Base-by-base conservation (phyloP, 30 jellyfish, hydroid and myxozoan genomes). In the Pelagia noctiluca region DNA sequence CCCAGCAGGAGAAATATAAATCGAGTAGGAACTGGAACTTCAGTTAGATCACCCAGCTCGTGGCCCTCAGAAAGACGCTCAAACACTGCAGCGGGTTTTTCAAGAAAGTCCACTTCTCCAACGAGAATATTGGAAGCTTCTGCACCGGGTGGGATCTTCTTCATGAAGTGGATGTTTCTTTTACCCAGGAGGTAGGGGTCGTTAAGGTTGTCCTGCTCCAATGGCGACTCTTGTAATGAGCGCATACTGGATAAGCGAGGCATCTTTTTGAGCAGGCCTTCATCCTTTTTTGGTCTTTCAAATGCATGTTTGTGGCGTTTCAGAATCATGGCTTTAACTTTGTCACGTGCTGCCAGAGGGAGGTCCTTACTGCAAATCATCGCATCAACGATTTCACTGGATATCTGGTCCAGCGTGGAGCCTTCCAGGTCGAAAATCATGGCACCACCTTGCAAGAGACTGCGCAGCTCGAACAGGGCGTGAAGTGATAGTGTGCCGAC, bases 11-110 rank as follows among this genome's bases (percentile, higher is more conserved):
- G 68, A 82, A 93, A 93, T 65, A 93, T 54, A 64, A 93, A 93
- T 42, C 99, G 50, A 1, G 99, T 93, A 0, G 99, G 99, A 32
- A 93, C 90, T 16, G 99, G 96, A 1, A 93, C 97, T 61, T 93
- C 99, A 8, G 99, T 93, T 52, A 93, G 71, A 71, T 93, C 99
- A 31, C 96, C 95, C 22, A 93, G 86, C 34, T 73, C 88, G 28
- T 89, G 24, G n/a, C 96, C 91, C 37, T 80, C 73, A 12, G 83
- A 38, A 18, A 93, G 79, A 2, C 99, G 91, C 18, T 87, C 85
- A 64, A 93, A 93, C 0, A 96, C 99, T 33, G 99, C 83, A 36
- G 83, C 79, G 16, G 99, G 96, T 21, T 53, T 76, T 22, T 52
- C 91, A 12, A 93, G 82, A 72, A 62, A 93, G 63, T 93, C 99